Evolutionary conservation across 2,797 vertebrate species (phyloP).

Genomic region (Masticophis lateralis): DNA sequence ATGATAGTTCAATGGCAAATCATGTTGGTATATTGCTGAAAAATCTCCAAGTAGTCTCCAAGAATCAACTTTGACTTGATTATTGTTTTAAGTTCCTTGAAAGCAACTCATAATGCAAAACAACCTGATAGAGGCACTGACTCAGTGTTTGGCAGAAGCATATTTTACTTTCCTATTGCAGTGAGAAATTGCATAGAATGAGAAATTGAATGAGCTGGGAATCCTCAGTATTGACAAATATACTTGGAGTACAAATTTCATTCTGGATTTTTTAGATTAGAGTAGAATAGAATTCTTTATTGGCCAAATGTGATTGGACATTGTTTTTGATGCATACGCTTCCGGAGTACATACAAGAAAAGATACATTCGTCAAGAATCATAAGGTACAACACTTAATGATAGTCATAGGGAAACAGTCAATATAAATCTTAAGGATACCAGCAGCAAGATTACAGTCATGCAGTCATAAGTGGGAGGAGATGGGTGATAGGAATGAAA

Average conservation of each 20-base stretch:
- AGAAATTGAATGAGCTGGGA: not conserved
- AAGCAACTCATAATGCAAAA: not conserved
- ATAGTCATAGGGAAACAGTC: too few relatives aligned
- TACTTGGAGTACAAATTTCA: not conserved
- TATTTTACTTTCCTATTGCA: not conserved
- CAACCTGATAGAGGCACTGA: not conserved
- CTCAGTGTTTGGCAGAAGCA: not conserved
- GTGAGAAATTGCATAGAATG: fast-evolving
- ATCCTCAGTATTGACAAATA: slow-evolving; percentile 1
- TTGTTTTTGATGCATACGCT: too few relatives aligned
- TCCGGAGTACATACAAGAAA: too few relatives aligned
- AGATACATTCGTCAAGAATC: too few relatives aligned
- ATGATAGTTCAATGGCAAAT: not conserved
- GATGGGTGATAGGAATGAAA: too few relatives aligned
- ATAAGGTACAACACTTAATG: too few relatives aligned
- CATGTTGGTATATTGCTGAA: not conserved
- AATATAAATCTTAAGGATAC: too few relatives aligned
- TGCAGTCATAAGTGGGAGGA: too few relatives aligned
- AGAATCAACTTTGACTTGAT: not conserved
- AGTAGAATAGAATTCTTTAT: too few relatives aligned
- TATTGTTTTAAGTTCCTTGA: not conserved
- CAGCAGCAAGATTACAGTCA: too few relatives aligned
- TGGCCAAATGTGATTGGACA: too few relatives aligned
- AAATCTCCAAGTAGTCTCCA: not conserved
- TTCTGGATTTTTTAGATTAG: not conserved